These are phyloP conservation scores for Telmatherina bonti DNA, from an alignment of 2,797 vertebrate species.

Conservation along the genomic window DNA sequence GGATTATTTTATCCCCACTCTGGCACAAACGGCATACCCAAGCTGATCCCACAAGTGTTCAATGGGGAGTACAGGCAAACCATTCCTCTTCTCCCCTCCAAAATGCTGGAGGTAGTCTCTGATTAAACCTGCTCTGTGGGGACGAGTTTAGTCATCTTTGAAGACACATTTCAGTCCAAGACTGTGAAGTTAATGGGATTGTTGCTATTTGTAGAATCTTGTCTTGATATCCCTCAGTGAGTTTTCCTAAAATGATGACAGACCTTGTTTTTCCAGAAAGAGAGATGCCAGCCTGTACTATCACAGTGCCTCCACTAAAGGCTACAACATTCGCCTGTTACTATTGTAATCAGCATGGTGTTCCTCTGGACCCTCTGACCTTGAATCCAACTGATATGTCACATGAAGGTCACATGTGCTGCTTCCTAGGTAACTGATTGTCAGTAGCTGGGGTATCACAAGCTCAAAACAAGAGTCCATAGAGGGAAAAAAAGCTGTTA, in stretches of 20 bases:
- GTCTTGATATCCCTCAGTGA: too few relatives aligned
- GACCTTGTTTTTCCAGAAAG: neutral
- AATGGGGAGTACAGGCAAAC: neutral
- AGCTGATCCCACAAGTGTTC: neutral
- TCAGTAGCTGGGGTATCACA: neutral
- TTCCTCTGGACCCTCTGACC: neutral
- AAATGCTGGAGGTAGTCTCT: too few relatives aligned
- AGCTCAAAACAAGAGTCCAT: neutral
- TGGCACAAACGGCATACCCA: too few relatives aligned
- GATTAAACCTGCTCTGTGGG: too few relatives aligned
- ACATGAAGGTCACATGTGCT: neutral
- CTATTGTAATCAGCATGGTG: neutral
- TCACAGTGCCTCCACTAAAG: neutral
- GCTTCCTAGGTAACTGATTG: neutral
- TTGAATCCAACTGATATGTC: neutral
- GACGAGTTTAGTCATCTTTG: too few relatives aligned
- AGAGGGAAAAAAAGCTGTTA: neutral
- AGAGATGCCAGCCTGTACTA: neutral
- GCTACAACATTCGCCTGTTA: neutral
- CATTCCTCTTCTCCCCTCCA: neutral
- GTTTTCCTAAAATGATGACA: neutral
- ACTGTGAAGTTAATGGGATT: neutral
- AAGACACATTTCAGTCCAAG: too few relatives aligned
- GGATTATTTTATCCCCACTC: too few relatives aligned
- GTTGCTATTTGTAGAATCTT: neutral